These are phyloP conservation scores for Xanthia icteritia DNA, from an alignment of 2,888 invertebrate species.

Conservation along the genomic window DNA sequence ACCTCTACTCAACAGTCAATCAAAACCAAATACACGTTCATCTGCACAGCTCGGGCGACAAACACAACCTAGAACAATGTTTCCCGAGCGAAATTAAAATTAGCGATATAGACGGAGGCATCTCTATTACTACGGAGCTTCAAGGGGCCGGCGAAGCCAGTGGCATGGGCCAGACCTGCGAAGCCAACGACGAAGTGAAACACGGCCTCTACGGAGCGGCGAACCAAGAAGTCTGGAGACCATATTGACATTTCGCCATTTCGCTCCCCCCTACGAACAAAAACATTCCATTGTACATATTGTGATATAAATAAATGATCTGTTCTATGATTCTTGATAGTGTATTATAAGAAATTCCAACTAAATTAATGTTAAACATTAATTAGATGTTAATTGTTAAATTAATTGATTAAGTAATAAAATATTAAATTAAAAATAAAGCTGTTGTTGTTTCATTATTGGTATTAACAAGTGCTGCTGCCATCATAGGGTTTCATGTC, in stretches of 20 bases:
- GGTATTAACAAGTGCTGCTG: not conserved
- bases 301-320: constrained; percentile 82
- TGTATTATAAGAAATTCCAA: constrained; percentile 64
- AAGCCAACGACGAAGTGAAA: constrained; percentile 89
- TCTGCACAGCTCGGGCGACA: constrained; percentile 92
- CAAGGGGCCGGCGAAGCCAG: constrained; percentile 87
- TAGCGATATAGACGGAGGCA: constrained; percentile 90
- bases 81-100: constrained; percentile 91
- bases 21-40: constrained; percentile 97
- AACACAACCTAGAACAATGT: constrained; percentile 92
- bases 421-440: constrained; percentile 64
- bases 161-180: constrained; percentile 89
- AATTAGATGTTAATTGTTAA: constrained; percentile 86
- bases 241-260: constrained; percentile 90
- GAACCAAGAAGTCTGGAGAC: constrained; percentile 93
- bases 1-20: constrained; percentile 95
- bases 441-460: constrained; percentile 20
- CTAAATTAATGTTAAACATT: constrained; percentile 89
- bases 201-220: constrained; percentile 83
- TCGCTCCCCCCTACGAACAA: constrained; percentile 67
- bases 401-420: constrained; percentile 75
- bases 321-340: constrained; percentile 61
- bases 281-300: constrained; percentile 86
- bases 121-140: constrained; percentile 89
- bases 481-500: not conserved